These are phyloP conservation scores for Kryptopterus vitreolus DNA, from an alignment of 2,797 vertebrate genomes.

Conservation along the genomic window DNA sequence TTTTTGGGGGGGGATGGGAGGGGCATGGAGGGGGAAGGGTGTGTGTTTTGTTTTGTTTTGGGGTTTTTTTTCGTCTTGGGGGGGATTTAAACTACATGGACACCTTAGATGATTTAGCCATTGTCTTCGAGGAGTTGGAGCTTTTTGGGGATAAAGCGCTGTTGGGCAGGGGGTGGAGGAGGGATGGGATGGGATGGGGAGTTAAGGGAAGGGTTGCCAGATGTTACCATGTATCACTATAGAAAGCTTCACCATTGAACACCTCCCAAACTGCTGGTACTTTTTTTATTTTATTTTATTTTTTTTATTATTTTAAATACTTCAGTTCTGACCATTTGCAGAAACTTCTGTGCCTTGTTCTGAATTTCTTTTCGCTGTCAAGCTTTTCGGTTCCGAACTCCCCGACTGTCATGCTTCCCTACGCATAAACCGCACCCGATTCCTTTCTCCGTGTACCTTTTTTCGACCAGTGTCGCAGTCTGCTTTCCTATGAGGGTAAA, in stretches of 20 bases:
- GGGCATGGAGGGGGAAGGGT: constrained; percentile 68
- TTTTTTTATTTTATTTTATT: constrained; percentile 65
- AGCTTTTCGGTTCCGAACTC: constrained; percentile 43
- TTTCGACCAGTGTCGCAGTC: constrained; percentile 66
- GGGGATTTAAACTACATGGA: constrained; percentile 51
- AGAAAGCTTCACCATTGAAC: constrained; percentile 93
- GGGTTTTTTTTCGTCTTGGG: constrained; percentile 53
- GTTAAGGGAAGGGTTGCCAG: constrained; percentile 58
- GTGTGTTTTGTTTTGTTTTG: constrained; percentile 61
- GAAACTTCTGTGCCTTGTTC: constrained; percentile 99
- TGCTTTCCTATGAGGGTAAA: constrained; percentile 72
- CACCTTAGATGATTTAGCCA: constrained; percentile 61
- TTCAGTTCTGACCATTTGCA: constrained; percentile 89
- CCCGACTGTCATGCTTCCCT: constrained; percentile 40
- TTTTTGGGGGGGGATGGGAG: constrained; percentile 46
- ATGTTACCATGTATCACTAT: constrained; percentile 85
- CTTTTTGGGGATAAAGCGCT: constrained; percentile 21
- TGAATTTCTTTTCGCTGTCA: constrained; percentile 74
- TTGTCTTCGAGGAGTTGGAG: constrained; percentile 51
- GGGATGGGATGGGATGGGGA: constrained; percentile 10
- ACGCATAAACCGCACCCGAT: constrained; percentile 49
- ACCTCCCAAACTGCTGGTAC: constrained; percentile 84
- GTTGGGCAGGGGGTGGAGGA: constrained; percentile 1
- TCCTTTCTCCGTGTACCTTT: constrained; percentile 50
- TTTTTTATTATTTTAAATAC: background rate